These are phyloP conservation scores for Syngnathus floridae DNA, from an alignment of 2,113 vertebrate genomes.

Conservation along the genomic window DNA sequence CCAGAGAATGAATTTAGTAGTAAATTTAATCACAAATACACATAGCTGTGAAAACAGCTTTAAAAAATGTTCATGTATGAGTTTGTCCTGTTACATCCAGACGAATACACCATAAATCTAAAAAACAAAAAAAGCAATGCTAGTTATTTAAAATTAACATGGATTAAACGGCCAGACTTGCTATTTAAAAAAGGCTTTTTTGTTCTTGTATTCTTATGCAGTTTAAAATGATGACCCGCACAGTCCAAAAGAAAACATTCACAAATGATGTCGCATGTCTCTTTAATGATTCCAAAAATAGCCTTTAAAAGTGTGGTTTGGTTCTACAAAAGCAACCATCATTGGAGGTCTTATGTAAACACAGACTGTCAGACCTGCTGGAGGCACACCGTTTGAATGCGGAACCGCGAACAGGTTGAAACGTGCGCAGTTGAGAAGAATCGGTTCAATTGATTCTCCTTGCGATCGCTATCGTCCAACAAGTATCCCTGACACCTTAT, in stretches of 20 bases:
- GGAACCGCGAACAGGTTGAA: constrained; percentile 35
- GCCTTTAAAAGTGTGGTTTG: constrained; percentile 65
- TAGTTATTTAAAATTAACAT: background rate
- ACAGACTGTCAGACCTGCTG: constrained; percentile 49
- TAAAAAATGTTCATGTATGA: background rate
- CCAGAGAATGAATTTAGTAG: background rate
- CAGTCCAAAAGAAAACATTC: constrained; percentile 8
- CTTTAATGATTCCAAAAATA: constrained; percentile 72
- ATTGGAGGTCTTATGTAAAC: constrained; percentile 64
- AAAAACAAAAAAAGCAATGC: background rate
- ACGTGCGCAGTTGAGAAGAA: constrained; percentile 36
- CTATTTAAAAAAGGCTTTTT: background rate
- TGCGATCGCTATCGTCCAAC: constrained; percentile 25
- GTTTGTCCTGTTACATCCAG: background rate
- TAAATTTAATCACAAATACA: background rate
- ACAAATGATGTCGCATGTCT: constrained; percentile 56
- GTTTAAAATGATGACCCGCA: background rate
- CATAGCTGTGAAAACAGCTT: background rate
- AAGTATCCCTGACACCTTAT: constrained; percentile 22
- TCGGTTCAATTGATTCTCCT: constrained; percentile 24
- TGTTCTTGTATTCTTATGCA: background rate
- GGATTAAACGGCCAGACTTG: background rate
- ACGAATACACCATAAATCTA: background rate
- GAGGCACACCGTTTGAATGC: constrained; percentile 43
- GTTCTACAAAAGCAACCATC: constrained; percentile 67